Conservation (phyloP, 2,113 vertebrate species). For the Calidris pygmaea region DNA sequence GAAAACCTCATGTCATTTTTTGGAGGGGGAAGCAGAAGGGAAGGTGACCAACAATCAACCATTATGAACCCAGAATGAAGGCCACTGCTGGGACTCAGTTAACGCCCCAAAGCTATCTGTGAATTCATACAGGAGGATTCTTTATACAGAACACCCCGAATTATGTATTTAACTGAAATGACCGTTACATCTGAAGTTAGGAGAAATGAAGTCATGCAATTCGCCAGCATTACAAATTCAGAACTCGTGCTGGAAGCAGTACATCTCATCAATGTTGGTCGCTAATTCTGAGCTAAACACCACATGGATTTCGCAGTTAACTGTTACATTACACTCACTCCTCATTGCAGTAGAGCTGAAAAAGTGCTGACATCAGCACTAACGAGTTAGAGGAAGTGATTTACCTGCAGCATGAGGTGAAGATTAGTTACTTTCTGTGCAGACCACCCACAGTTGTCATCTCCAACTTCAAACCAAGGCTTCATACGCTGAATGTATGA, state of each 20-base stretch:
- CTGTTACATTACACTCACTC: rapidly evolving
- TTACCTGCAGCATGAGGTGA: conserved; percentile 97
- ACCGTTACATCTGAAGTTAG: too few relatives aligned
- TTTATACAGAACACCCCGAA: neutral
- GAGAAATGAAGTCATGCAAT: rapidly evolving
- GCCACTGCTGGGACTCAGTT: neutral
- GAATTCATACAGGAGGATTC: neutral
- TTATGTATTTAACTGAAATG: rapidly evolving
- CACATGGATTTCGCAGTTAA: rapidly evolving
- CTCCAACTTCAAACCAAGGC: conserved; percentile 97
- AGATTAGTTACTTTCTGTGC: conserved; percentile 98
- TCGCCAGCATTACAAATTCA: rapidly evolving
- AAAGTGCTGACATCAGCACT: rapidly evolving
- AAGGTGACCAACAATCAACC: neutral
- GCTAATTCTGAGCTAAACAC: neutral
- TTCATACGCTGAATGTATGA: conserved; percentile 98
- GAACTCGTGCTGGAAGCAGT: neutral
- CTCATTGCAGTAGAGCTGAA: rapidly evolving
- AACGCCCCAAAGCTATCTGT: neutral
- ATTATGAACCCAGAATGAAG: neutral
- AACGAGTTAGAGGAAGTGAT: neutral
- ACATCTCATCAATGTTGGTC: rapidly evolving
- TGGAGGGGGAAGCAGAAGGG: neutral
- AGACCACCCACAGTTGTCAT: conserved; percentile 96
- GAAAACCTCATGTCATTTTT: neutral